Evolutionary conservation across 2,113 vertebrate species (phyloP).

Genomic region (Camelus dromedarius): DNA sequence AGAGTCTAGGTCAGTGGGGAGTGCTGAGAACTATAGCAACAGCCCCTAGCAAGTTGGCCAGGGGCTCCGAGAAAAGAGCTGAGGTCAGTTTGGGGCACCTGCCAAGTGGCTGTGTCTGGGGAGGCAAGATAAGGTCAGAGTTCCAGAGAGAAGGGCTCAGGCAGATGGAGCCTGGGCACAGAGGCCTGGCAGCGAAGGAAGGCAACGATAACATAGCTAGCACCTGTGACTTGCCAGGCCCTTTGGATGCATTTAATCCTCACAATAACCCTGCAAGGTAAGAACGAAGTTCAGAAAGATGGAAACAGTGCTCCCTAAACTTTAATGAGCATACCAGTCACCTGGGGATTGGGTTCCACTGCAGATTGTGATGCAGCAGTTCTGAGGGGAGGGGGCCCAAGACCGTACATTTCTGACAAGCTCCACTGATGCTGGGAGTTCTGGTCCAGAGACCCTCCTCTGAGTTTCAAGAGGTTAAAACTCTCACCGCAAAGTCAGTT

Average conservation of each 20-base stretch:
- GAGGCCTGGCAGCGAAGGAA: neutral
- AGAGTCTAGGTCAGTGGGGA: neutral
- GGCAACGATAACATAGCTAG: neutral
- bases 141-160: neutral
- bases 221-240: neutral
- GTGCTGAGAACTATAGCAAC: neutral
- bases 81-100: constrained; percentile 40
- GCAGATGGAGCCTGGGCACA: neutral
- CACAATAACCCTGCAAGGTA: neutral
- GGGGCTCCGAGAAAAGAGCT: constrained; percentile 17
- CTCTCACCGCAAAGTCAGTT: neutral
- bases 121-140: constrained; percentile 66
- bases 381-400: neutral
- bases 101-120: constrained; percentile 25
- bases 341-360: neutral
- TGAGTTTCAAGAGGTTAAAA: neutral
- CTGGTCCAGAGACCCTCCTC: neutral
- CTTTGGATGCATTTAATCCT: neutral
- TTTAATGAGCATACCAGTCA: neutral
- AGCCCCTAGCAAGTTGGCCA: neutral
- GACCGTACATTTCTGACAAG: neutral
- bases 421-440: neutral
- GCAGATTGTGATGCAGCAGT: neutral
- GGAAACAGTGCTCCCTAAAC: neutral
- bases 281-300: constrained; percentile 1